Base-by-base conservation (phyloP, 2,797 vertebrate species). In the Tapirus indicus region DNA sequence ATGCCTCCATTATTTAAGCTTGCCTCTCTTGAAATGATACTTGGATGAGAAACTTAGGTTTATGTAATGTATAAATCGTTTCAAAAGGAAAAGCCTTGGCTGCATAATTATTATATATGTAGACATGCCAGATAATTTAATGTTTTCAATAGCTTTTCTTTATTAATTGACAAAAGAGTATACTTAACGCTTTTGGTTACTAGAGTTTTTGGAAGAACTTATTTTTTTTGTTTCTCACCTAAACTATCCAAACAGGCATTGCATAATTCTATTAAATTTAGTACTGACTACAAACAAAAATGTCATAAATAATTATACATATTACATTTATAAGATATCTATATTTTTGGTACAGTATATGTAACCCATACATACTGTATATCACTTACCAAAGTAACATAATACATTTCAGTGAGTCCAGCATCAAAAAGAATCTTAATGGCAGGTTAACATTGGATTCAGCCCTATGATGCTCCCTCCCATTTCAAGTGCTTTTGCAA, bases 1-100 rank as follows among this genome's bases (percentile, higher is more conserved):
- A 98, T 99, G 99, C 99, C 99, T 99, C 99, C 99, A 99, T 99
- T 99, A 99, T 99, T 99, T 99, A 99, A 99, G 99, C 99, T 98
- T 98, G 98, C 99, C 98, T 99, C 98, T 98, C 99, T 98, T 98
- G 29, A 99, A 99, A 98, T 98, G 98, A 99, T 99, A 99, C 99
- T 99, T 99, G 99, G 99, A 99, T 99, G 99, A 99, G 99, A 99
- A 99, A 99, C 98, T 98, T 98, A 98, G 95, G 95, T 98, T 98
- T 98, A 98, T 98, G 97, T 97, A 98, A 98, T 97, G 90, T 97
- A 98, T 98, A 98, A 98, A 97, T 98, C 98, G 95, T 98, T 98
- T 98, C 98, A 98, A 97, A 97, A 98, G 98, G 97, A 97, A 98
- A 98, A 98, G 82, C 12, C 69, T 69, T 98, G 97, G 95, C 96